These are phyloP conservation scores for Thamnophis sirtalis DNA, from an alignment of 2,113 vertebrate species.

Conservation along the genomic window DNA sequence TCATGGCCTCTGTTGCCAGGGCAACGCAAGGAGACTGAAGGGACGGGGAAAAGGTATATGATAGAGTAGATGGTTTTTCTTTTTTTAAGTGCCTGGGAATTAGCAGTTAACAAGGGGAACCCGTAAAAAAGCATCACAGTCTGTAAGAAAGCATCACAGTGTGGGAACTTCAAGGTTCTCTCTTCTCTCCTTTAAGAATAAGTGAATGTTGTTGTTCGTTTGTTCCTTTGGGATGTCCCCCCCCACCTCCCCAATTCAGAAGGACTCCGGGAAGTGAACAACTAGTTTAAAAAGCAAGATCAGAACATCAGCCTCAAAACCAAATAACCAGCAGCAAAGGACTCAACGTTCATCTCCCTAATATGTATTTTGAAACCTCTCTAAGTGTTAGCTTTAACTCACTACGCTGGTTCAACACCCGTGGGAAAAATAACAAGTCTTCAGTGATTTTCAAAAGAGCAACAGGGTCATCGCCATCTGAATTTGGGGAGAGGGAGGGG, in stretches of 20 bases:
- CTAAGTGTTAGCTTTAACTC: not conserved
- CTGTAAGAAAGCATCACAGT: not conserved
- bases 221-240: not conserved
- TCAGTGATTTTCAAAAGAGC: not conserved
- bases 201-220: not conserved
- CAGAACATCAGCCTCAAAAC: not conserved
- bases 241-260: not conserved
- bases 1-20: conserved; percentile 57
- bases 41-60: conserved; percentile 37
- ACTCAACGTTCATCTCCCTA: not conserved
- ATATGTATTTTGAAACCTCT: not conserved
- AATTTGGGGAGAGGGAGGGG: not conserved
- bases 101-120: not conserved
- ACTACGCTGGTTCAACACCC: not conserved
- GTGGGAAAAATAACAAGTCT: not conserved
- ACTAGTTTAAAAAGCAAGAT: not conserved
- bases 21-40: conserved; percentile 23
- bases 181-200: not conserved
- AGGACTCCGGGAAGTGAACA: not conserved
- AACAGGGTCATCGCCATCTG: not conserved
- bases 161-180: not conserved
- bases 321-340: not conserved
- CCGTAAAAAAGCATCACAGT: not conserved
- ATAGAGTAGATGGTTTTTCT: fast-evolving
- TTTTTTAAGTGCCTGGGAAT: not conserved